phyloP scores from a whole-genome alignment of 1,140 invertebrate genomes.

The Plodia interpunctella region DNA sequence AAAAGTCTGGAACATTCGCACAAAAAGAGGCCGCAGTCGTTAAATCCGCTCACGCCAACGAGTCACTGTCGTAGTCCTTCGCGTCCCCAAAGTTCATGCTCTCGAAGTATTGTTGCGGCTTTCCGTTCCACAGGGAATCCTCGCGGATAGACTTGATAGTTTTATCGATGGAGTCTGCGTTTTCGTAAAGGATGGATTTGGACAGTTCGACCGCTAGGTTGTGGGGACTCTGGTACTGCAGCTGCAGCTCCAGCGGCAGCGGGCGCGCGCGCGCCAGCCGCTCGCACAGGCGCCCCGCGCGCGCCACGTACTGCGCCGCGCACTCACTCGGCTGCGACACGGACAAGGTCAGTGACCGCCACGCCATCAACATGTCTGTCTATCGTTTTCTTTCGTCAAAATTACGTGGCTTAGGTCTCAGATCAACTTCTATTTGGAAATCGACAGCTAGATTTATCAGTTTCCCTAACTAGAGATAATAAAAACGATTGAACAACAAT shows the following conservation, averaged over 20 bases:
- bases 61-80: constrained; percentile 61
- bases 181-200: constrained; percentile 50
- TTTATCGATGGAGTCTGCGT: constrained; percentile 45
- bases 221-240: constrained; percentile 31
- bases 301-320: constrained; percentile 52
- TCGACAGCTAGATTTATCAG: no score
- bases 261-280: constrained; percentile 24
- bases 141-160: constrained; percentile 35
- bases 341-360: no score
- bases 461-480: no score
- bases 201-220: constrained; percentile 52
- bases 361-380: no score
- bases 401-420: no score
- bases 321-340: no score
- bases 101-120: constrained; percentile 67
- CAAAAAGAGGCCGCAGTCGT: no score
- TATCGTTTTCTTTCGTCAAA: no score
- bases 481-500: no score
- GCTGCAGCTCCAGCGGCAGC: constrained; percentile 22
- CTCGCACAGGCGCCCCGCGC: constrained; percentile 44
- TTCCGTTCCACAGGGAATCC: constrained; percentile 61
- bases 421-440: no score
- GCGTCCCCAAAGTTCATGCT: constrained; percentile 54
- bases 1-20: not conserved
- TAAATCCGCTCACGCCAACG: constrained; percentile 33